Evolutionary conservation across 2,797 vertebrate genomes (phyloP), one percentile per base, ranked within the genome.

Genomic region (Pseudopleuronectes americanus): DNA sequence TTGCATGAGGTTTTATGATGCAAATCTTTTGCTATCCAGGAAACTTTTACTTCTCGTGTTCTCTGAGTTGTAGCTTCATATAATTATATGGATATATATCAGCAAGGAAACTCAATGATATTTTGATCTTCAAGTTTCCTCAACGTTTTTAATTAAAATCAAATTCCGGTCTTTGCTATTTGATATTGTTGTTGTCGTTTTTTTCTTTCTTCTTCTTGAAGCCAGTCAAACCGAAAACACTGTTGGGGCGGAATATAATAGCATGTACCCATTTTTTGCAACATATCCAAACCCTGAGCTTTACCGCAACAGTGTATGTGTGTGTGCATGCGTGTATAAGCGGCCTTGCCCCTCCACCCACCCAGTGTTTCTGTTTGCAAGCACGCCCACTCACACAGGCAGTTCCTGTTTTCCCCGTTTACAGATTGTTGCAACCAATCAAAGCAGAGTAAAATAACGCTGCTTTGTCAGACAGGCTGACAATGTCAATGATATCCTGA

Each of bases 341-440:
- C 79, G 8, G 73, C 87, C 85, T 75, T 82, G 86, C 86, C 91
- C 81, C 62, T 90, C 86, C 93, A 87, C 92, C 92, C 93, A 94
- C 93, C 89, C 85, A 89, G 85, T 68, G 82, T 85, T 78, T 92
- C 82, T 79, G 81, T 90, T 90, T 93, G 89, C 90, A 91, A 92
- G 91, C 89, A 90, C 92, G 89, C 93, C 94, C 89, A 95, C 94
- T 94, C 90, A 43, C 83, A 85, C 73, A 90, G 80, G 82, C 84
- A 87, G 93, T 95, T 95, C 94, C 94, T 95, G 95, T 95, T 95
- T 95, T 95, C 92, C 83, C 88, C 85, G 81, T 86, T 90, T 88
- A 92, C 87, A 87, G 84, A 74, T 83, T 45, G 52, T 65, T 57
- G 47, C 78, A 90, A 87, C 94, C 93, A 94, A 93, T 95, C 88